Base-by-base conservation (phyloP, 2,888 invertebrate genomes). In the Yponomeuta sedellus region DNA sequence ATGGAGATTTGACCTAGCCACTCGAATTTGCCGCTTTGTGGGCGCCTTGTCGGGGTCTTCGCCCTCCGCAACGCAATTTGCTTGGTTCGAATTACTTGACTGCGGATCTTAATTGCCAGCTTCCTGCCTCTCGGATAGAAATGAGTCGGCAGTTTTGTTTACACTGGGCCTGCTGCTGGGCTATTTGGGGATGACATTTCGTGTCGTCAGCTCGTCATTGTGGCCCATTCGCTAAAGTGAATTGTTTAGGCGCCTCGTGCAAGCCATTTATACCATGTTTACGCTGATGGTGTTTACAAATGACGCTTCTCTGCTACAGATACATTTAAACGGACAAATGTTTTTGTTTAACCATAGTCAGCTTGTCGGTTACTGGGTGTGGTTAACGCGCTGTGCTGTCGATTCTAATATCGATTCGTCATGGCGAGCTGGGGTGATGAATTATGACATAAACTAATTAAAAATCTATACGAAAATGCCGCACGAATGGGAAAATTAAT, bases 71-170 rank as follows among this genome's bases (percentile, higher is more conserved):
- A 63, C 74, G 73, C 74, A 77, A 78, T 77, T 77, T 79, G 79
- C 76, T 75, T 79, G 78, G 76, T 71, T 74, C 72, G 71, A 86
- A 86, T 83, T 83, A 83, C 81, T 85, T 80, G 78, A 79, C 77
- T 73, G 72, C 71, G 78, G 83, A 77, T 86, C 86, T 88, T 88
- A 86, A 88, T 88, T 88, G 85, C 85, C 73, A 74, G 75, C 86
- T 85, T 88, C 86, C 87, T 86, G 74, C 71, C 73, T 81, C 82
- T 81, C 82, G 83, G 85, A 88, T 86, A 44, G 63, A 63, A 63
- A 44, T 86, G 84, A 80, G 22, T 75, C 75, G 78, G 77, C 78
- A n/a, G 79, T 82, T 82, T 84, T 88, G 86, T 88, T 87, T 87
- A 40, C 12, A 10, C 44, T 40, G 58, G n/a, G 58, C 20, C 58